Conservation (phyloP, 2,888 invertebrate species). For the Masnerella sp. region DNA sequence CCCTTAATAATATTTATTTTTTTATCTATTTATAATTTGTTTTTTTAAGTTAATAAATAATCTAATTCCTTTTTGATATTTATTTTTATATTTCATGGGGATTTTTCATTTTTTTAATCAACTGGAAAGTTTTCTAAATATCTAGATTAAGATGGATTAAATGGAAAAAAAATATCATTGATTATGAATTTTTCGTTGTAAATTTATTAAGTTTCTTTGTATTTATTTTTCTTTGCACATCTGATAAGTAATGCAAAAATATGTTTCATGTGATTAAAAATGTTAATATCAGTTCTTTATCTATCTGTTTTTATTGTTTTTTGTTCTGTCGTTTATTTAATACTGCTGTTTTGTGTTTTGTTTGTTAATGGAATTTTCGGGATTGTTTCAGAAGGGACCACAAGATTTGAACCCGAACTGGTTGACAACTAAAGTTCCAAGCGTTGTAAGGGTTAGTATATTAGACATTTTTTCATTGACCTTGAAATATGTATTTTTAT, state of each 20-base stretch:
- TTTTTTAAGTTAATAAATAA: no score
- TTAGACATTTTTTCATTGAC: no score
- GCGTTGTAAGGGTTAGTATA: conserved; percentile 77
- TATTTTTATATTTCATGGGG: no score
- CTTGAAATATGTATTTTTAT: no score
- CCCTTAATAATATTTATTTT: neutral
- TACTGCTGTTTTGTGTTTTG: neutral
- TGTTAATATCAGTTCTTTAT: conserved; percentile 5
- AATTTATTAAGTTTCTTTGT: conserved; percentile 4
- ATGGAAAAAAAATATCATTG: no score
- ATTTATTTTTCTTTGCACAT: conserved; percentile 8
- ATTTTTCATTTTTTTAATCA: no score
- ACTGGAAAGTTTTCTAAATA: no score
- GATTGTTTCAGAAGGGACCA: conserved; percentile 76
- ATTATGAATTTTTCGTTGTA: conserved; percentile 1
- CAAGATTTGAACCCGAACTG: conserved; percentile 78
- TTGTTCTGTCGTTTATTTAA: neutral
- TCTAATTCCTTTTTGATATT: no score
- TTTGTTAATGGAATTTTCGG: neutral
- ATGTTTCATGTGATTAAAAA: conserved; percentile 24
- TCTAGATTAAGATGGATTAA: no score
- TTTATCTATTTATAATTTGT: no score
- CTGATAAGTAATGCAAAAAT: conserved; percentile 20
- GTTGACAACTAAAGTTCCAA: conserved; percentile 76
- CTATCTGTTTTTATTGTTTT: neutral